Percentiles rank a stretch among this genome's conserved stretches.
Conservation (phyloP, 2,113 vertebrate genomes). For the Corapipo altera region DNA sequence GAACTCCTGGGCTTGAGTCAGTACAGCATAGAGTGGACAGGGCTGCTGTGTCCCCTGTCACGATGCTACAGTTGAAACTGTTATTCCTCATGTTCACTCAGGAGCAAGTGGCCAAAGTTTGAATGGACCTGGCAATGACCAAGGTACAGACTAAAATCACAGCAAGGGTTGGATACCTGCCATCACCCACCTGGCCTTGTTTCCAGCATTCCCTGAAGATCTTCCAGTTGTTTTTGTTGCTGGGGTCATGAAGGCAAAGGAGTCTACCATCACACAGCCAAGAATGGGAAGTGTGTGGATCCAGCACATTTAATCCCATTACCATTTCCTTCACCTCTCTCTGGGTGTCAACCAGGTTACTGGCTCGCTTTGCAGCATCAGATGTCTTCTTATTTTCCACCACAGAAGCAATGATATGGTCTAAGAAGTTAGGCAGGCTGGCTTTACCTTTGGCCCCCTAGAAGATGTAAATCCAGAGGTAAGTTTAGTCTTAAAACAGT, state of each 20-base stretch:
- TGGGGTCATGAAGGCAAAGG: constrained; percentile 95
- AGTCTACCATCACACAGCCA: constrained; percentile 98
- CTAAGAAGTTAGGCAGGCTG: constrained; percentile 94
- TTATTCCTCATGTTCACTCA: not conserved
- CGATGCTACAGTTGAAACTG: not conserved
- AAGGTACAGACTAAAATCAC: not conserved
- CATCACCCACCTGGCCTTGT: constrained; percentile 90
- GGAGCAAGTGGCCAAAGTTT: not conserved
- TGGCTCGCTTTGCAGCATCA: constrained; percentile 81
- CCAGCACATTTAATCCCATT: constrained; percentile 95
- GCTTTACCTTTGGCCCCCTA: constrained; percentile 92
- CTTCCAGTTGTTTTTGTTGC: constrained; percentile 99
- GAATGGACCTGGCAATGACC: not conserved
- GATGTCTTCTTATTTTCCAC: constrained; percentile 98
- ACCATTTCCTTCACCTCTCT: constrained; percentile 88
- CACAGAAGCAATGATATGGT: constrained; percentile 98
- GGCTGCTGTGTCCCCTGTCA: not conserved
- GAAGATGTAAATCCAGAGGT: constrained; percentile 45
- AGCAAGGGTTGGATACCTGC: not conserved
- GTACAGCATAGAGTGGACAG: not conserved
- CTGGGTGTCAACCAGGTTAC: constrained; percentile 81
- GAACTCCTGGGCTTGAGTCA: not conserved
- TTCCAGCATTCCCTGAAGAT: constrained; percentile 99
- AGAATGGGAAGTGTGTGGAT: constrained; percentile 96
- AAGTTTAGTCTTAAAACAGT: not conserved